Base-by-base conservation (phyloP, 2,113 vertebrate species). In the Odontophorus gujanensis region DNA sequence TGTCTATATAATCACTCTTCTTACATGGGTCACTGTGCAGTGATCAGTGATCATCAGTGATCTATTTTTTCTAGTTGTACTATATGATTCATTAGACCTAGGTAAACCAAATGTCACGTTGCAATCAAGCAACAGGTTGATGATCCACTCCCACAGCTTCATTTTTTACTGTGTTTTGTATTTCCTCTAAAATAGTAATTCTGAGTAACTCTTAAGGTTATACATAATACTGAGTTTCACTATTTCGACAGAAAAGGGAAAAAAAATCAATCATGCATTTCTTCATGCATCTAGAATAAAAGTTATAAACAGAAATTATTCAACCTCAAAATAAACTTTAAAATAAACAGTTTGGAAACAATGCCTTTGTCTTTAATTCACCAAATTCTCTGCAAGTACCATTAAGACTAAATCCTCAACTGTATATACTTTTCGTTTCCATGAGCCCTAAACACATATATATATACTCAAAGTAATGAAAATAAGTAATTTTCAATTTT, bases 71-170 rank as follows among this genome's bases (percentile, higher is more conserved):
- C 71, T 21, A 63, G 9, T 1, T 42, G 34, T 8, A n/a, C 45
- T 26, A 0, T 3, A 13, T 21, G 2, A 3, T 20, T 63, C 43
- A 38, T 47, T 79, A 5, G 1, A 72, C 43, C 14, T 1, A 2
- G 4, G 12, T 21, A 62, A 66, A 18, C 32, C 10, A 42, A 62
- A 62, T n/a, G 66, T 36, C 22, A 45, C 0, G 0, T 3, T 48
- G 38, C 48, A 58, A 76, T 73, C 1, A 0, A 78, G 30, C 25
- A 89, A 30, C 1, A 0, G n/a, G 25, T 85, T 21, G 67, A 36
- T 2, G 26, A 77, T 24, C 32, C 17, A 18, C 50, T 85, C 59
- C 62, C 53, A 77, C 7, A 63, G 36, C 5, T 15, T 4, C 22
- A 17, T 11, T 51, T 10, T 20, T 4, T 34, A 77, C 15, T 61